Base-by-base conservation (phyloP, 2,888 invertebrate species). In the Athalia circularis region DNA sequence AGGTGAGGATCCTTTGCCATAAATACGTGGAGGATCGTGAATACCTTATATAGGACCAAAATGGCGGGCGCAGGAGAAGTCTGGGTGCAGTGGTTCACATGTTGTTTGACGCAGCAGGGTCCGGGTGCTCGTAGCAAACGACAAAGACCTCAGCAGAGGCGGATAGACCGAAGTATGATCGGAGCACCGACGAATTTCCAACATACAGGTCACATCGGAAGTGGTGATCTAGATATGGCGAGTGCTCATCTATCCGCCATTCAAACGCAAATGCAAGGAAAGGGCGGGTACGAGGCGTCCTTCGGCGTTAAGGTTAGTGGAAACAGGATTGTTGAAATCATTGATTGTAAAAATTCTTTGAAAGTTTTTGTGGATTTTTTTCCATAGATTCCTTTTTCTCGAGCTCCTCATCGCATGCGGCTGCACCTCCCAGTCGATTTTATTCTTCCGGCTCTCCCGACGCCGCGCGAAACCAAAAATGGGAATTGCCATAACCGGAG, bases 201-300 rank as follows among this genome's bases (percentile, higher is more conserved):
- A 88, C 99, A 99, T 91, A 98, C 98, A 62, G 96, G 95, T 4
- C 96, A 97, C 90, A 95, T 97, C 88, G 96, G 98, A 45, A 97
- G 97, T 29, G 95, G 96, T 75, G 98, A 98, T 90, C 94, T 97
- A 80, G 95, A 96, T 89, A 93, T 96, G 92, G 96, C 95, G 43
- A 94, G 94, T 79, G 95, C 95, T 84, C 94, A 97, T 91, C 92
- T 98, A 82, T 94, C 95, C 88, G 95, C 96, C 84, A 94, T 98
- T 88, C 97, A 98, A 91, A 95, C 95, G 87, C 98, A 98, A 91
- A 97, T 98, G 98, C 96, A 96, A 90, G 97, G 97, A 91, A 98
- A 98, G 93, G 98, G 98, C 77, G 98, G 97, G 84, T 98, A 97
- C 89, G 96, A 97, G 89, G 94, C 94, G 91, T 92, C 94, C 52